These are phyloP conservation scores for Mylabris sibirica DNA, from an alignment of 2,888 invertebrate species.

Conservation along the genomic window DNA sequence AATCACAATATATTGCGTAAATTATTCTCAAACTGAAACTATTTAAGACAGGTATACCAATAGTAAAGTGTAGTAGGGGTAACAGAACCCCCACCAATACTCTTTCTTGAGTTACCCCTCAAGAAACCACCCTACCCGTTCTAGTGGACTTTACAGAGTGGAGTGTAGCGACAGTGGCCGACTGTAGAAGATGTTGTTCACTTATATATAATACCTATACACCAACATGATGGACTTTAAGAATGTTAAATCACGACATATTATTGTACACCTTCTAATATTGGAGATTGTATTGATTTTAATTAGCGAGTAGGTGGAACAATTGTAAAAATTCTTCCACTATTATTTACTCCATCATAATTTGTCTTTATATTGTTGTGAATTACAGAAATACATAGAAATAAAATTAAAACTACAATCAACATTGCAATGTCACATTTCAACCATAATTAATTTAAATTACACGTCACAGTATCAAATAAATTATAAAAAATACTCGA, in stretches of 20 bases:
- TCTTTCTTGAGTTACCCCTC: not conserved
- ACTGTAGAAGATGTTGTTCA: not conserved
- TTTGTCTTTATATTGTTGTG: conserved; percentile 28
- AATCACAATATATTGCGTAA: conserved; percentile 38
- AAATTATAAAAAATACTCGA: no score
- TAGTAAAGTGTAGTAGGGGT: conserved; percentile 26
- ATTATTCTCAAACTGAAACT: conserved; percentile 36
- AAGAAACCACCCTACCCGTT: not conserved
- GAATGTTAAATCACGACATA: not conserved
- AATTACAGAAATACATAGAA: conserved; percentile 29
- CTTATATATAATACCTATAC: not conserved
- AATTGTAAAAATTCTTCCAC: not conserved
- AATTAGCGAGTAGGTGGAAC: not conserved
- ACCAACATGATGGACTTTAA: no score
- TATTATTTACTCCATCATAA: conserved; percentile 33
- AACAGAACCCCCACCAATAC: not conserved
- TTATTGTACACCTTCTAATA: not conserved
- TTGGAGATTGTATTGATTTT: not conserved
- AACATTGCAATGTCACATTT: no score
- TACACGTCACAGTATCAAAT: no score
- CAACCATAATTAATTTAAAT: no score
- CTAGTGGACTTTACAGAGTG: not conserved
- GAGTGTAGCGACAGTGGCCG: not conserved
- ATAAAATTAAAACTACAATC: conserved; percentile 4
- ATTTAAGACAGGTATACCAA: conserved; percentile 33